These are phyloP conservation scores for Borostomias antarcticus DNA, from an alignment of 2,797 vertebrate genomes.

Conservation along the genomic window DNA sequence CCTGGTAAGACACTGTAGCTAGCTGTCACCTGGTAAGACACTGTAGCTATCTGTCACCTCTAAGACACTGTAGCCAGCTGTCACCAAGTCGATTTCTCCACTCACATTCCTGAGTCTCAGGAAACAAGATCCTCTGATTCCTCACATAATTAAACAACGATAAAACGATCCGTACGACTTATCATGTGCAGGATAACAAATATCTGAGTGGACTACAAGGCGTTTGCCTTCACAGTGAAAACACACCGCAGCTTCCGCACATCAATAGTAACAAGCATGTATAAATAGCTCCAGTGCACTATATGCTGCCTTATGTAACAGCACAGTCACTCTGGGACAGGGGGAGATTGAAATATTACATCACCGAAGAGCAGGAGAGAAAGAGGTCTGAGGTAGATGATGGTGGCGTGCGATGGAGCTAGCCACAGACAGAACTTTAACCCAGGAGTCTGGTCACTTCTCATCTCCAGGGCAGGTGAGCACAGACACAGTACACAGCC, in stretches of 20 bases:
- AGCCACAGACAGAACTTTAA: neutral
- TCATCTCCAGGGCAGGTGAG: no score
- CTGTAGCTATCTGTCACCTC: no score
- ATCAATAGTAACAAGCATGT: neutral
- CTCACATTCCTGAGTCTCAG: no score
- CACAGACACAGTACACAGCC: no score
- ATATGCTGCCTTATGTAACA: constrained; percentile 9
- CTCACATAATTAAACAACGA: neutral
- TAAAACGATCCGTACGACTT: neutral
- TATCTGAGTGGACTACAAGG: neutral
- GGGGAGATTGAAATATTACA: constrained; percentile 1
- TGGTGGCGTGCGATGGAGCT: neutral
- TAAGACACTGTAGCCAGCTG: no score
- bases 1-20: no score
- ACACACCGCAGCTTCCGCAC: neutral
- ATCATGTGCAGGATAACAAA: neutral
- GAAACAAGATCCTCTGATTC: neutral
- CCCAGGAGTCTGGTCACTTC: neutral
- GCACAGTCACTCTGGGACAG: neutral
- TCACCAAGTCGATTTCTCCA: no score
- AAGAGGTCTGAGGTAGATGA: constrained; percentile 4
- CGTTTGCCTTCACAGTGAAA: neutral
- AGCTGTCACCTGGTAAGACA: no score
- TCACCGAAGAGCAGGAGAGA: neutral
- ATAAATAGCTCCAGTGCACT: constrained; percentile 10